Percentiles rank a stretch among this genome's conserved stretches.
Conservation (phyloP, 2,888 invertebrate species). For the Drosophila suboccidentalis region DNA sequence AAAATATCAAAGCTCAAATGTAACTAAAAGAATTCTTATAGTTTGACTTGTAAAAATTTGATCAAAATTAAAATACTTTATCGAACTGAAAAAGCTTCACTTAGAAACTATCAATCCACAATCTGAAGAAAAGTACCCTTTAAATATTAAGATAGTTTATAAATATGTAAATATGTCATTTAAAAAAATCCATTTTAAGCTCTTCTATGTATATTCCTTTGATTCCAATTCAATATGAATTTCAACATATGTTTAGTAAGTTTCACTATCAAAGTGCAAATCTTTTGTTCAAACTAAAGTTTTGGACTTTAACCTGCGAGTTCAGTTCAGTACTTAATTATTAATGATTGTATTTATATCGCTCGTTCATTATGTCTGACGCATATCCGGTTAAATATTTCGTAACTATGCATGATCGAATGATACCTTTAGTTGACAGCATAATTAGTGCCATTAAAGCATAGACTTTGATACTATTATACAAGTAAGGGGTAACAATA, state of each 20-base stretch:
- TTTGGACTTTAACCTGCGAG: slow-evolving; percentile 44
- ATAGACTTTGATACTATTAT: slow-evolving; percentile 30
- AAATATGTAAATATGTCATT: background rate
- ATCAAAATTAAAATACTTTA: background rate
- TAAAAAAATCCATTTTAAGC: background rate
- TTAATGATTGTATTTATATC: slow-evolving; percentile 59
- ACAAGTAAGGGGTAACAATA: background rate
- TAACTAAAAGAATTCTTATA: background rate
- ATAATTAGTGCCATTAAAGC: slow-evolving; percentile 22
- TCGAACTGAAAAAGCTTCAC: background rate
- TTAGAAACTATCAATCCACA: background rate
- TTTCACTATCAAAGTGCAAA: slow-evolving; percentile 18
- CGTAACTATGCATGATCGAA: slow-evolving; percentile 39
- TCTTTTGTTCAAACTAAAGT: slow-evolving; percentile 24
- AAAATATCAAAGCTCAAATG: background rate
- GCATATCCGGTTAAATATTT: slow-evolving; percentile 58
- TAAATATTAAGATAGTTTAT: background rate
- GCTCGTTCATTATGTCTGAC: slow-evolving; percentile 64
- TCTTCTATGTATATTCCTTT: background rate
- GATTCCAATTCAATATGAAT: background rate
- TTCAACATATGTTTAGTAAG: slow-evolving; percentile 2
- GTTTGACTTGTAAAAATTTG: background rate
- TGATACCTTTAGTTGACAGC: slow-evolving; percentile 37
- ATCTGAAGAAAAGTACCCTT: background rate
- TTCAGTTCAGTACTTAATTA: slow-evolving; percentile 50